These are phyloP conservation scores for Chrysaora quinquecirrha DNA, from an alignment of 30 jellyfish, hydroid and myxozoan genomes.

Conservation along the genomic window DNA sequence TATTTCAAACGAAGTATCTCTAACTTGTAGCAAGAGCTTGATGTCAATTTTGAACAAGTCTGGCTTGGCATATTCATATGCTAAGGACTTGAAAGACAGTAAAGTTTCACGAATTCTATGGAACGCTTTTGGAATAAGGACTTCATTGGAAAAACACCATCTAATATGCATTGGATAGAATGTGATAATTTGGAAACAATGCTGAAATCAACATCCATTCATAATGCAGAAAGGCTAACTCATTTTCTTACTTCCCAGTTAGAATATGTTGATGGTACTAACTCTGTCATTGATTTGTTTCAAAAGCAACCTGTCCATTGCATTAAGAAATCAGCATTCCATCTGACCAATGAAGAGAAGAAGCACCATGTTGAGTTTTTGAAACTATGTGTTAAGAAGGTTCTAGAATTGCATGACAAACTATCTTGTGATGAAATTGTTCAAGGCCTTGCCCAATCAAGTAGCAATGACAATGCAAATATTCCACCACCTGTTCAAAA, in stretches of 20 bases:
- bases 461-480: slow-evolving; percentile 1
- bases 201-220: slow-evolving; percentile 3
- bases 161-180: neutral
- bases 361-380: slow-evolving; percentile 3
- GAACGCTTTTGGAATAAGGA: too few relatives aligned
- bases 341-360: slow-evolving; percentile 1
- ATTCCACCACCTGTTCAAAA: neutral
- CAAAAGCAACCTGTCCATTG: neutral
- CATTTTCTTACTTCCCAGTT: slow-evolving; percentile 1
- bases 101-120: too few relatives aligned
- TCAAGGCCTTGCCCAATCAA: slow-evolving; percentile 2
- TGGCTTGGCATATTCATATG: too few relatives aligned
- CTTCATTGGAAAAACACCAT: neutral
- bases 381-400: too few relatives aligned
- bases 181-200: neutral
- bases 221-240: slow-evolving; percentile 3
- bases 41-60: too few relatives aligned
- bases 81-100: too few relatives aligned
- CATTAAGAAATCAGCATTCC: neutral
- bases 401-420: too few relatives aligned
- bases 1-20: too few relatives aligned
- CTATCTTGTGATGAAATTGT: neutral
- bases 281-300: neutral
- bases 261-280: neutral
- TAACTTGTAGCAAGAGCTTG: too few relatives aligned